These are phyloP conservation scores for Cantharis rufa DNA, from an alignment of 2,888 invertebrate genomes.

Conservation along the genomic window DNA sequence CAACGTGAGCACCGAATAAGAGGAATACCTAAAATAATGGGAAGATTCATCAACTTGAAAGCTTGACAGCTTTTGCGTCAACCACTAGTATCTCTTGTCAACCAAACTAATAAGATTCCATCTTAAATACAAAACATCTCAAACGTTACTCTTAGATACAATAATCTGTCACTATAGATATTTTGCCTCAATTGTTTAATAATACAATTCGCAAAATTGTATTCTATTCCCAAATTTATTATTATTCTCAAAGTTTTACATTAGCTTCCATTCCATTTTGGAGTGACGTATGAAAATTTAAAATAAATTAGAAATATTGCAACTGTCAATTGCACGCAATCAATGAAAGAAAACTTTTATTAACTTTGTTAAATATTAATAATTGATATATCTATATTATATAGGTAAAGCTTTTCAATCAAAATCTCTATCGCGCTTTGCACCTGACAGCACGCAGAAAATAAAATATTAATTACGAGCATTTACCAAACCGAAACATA, in stretches of 20 bases:
- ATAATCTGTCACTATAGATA: constrained; percentile 1
- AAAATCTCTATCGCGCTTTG: constrained; percentile 9
- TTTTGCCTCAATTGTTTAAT: neutral
- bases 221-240: neutral
- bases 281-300: neutral
- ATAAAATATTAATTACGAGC: neutral
- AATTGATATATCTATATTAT: neutral
- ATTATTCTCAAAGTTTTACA: neutral
- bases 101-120: constrained; percentile 23
- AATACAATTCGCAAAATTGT: neutral
- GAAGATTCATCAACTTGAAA: constrained; percentile 25
- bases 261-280: neutral
- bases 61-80: constrained; percentile 20
- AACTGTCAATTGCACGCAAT: neutral
- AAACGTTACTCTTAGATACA: constrained; percentile 8
- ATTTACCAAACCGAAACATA: neutral
- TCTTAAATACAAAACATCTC: constrained; percentile 25
- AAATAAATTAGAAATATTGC: constrained; percentile 4
- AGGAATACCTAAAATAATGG: constrained; percentile 24
- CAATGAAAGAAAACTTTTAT: constrained; percentile 9
- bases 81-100: constrained; percentile 23
- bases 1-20: constrained; percentile 13
- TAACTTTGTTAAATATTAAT: neutral
- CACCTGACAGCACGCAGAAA: constrained; percentile 16
- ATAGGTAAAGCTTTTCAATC: constrained; percentile 2